phyloP scores from a whole-genome alignment of 2,888 invertebrate genomes.

The Rhamnusium bicolor region DNA sequence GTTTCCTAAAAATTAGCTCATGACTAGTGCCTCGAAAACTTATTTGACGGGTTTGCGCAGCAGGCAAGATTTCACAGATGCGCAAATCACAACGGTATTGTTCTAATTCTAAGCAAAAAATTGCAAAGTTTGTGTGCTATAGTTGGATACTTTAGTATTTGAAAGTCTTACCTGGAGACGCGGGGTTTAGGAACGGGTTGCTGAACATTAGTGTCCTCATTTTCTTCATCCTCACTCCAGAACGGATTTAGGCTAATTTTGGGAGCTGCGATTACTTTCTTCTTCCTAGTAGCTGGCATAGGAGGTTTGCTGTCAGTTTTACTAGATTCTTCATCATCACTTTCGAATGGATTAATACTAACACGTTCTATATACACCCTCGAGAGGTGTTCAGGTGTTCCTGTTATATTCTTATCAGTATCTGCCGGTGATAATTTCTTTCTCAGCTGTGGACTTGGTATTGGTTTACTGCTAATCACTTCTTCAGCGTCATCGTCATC shows the following conservation, averaged over 20 bases:
- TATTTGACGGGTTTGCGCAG: no score
- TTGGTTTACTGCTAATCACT: constrained; percentile 62
- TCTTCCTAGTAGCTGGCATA: constrained; percentile 39
- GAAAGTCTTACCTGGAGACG: constrained; percentile 66
- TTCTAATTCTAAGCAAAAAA: no score
- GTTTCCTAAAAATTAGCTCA: no score
- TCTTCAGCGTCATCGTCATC: constrained; percentile 69
- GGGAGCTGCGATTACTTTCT: constrained; percentile 63
- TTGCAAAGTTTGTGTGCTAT: no score
- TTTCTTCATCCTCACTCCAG: constrained; percentile 82
- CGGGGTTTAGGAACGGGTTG: constrained; percentile 72
- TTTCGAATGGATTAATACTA: constrained; percentile 78
- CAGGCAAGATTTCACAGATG: no score
- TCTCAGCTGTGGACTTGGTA: constrained; percentile 41
- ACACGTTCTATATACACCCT: constrained; percentile 68
- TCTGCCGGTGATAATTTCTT: constrained; percentile 48
- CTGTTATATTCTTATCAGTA: constrained; percentile 39
- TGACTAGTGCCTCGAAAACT: no score
- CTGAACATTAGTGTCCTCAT: constrained; percentile 72
- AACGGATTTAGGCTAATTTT: constrained; percentile 80
- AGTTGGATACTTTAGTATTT: no score
- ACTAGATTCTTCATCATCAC: constrained; percentile 57
- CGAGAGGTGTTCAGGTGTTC: constrained; percentile 39
- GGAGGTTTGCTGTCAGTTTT: constrained; percentile 54
- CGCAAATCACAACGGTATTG: no score